Conservation (phyloP, 2,797 vertebrate genomes). For the Peromyscus nudipes region DNA sequence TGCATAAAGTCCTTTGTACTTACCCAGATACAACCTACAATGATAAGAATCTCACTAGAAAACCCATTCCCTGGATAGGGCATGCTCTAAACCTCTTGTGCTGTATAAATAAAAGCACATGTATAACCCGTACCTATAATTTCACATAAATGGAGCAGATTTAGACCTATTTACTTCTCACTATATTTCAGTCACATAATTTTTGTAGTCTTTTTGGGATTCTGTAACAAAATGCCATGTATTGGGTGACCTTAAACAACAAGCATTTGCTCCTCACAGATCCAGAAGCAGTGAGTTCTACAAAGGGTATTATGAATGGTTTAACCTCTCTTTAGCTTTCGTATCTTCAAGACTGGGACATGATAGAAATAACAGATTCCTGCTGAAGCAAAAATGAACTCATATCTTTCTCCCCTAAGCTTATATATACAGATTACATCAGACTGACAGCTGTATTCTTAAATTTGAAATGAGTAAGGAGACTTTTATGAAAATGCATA, state of each 20-base stretch:
- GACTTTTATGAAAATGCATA: background rate
- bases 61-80: background rate
- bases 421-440: too few relatives aligned
- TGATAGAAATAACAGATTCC: background rate
- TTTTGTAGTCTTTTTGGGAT: background rate
- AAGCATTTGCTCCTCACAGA: background rate
- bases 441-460: background rate
- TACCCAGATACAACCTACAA: background rate
- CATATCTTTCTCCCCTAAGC: background rate
- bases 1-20: background rate
- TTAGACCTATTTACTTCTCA: background rate
- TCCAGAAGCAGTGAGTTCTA: background rate
- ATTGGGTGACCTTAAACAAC: background rate
- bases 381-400: background rate
- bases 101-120: background rate
- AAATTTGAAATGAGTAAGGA: background rate
- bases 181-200: background rate
- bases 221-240: background rate
- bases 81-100: background rate
- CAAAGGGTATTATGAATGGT: background rate
- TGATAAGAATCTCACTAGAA: background rate
- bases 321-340: background rate
- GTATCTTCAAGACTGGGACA: too few relatives aligned
- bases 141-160: background rate
- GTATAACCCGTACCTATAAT: background rate